Base-by-base conservation (phyloP, 2,113 vertebrate species). In the Lagopus leucura region DNA sequence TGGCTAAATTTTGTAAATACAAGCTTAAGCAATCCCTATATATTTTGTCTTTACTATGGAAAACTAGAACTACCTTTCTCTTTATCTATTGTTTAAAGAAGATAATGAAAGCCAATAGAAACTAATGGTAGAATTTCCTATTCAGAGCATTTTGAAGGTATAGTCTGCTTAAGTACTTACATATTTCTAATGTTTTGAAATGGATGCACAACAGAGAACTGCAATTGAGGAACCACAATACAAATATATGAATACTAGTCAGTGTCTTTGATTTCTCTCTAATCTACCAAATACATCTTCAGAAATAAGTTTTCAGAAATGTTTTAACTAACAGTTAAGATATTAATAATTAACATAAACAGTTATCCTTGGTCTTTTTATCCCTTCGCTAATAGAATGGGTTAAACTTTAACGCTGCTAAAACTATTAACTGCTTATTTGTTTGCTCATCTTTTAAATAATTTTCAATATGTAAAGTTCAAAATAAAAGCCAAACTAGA, bases 261-360 rank as follows among this genome's bases (percentile, higher is more conserved):
- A 90, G 58, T 82, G 27, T 40, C 30, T 47, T 65, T 72, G 52
- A 57, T 70, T 80, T 14, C 67, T 88, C 45, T 86, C 21, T 28
- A 80, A 7, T 80, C 13, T 66, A 36, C 64, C 28, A 70, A 40
- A 65, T 36, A 60, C 11, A 78, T 45, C 14, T 30, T 82, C 34
- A 75, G 47, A 82, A 91, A 69, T 16, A 73, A n/a, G 65, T 82
- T 88, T 93, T 83, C 64, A 80, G 40, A 76, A 82, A 60, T 50
- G 6, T 66, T 47, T 73, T 65, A 75, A 48, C 83, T 58, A 76
- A 43, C 27, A 54, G 52, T 30, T 54, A 54, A 28, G 27, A 54
- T 15, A 30, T 76, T 82, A 61, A n/a, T 11, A 64, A 4, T 82
- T 55, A 66, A 28, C 52, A 30, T 76, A 82, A 61, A n/a, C 14